phyloP scores from a whole-genome alignment of 1,140 invertebrate species.

The Drosophila orena region DNA sequence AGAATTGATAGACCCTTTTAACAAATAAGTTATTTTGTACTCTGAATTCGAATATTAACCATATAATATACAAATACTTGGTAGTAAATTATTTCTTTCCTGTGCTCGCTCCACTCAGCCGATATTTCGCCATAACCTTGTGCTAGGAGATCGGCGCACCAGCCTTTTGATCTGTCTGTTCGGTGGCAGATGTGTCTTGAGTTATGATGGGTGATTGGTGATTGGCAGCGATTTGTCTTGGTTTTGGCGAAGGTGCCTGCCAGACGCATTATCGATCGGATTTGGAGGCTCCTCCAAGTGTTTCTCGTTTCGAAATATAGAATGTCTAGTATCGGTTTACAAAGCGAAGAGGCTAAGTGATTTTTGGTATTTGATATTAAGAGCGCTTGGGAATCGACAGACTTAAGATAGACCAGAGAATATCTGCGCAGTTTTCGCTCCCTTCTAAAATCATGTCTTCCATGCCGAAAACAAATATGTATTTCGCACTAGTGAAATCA shows the following conservation, averaged over 20 bases:
- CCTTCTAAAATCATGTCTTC: constrained; percentile 10
- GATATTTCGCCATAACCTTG: constrained; percentile 33
- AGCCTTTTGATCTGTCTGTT: constrained; percentile 30
- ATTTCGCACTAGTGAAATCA: constrained; percentile 17
- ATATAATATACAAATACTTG: no score
- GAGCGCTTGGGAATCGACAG: constrained; percentile 6
- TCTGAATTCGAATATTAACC: no score
- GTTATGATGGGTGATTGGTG: constrained; percentile 69
- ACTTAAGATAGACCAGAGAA: neutral
- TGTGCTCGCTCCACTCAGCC: constrained; percentile 27
- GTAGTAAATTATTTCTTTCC: neutral
- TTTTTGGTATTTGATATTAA: neutral
- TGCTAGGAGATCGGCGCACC: constrained; percentile 20
- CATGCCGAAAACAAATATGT: neutral
- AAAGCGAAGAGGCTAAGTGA: constrained; percentile 20
- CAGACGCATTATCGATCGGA: constrained; percentile 18
- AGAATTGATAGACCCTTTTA: no score
- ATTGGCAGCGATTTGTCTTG: constrained; percentile 63
- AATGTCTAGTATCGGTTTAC: constrained; percentile 33
- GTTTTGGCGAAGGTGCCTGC: constrained; percentile 39
- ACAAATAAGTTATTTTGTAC: no score
- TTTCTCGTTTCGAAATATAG: constrained; percentile 48
- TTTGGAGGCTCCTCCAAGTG: constrained; percentile 30
- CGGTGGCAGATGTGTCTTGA: constrained; percentile 68
- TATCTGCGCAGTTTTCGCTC: neutral